Base-by-base conservation (phyloP, 2,888 invertebrate species). In the Netelia virgata region DNA sequence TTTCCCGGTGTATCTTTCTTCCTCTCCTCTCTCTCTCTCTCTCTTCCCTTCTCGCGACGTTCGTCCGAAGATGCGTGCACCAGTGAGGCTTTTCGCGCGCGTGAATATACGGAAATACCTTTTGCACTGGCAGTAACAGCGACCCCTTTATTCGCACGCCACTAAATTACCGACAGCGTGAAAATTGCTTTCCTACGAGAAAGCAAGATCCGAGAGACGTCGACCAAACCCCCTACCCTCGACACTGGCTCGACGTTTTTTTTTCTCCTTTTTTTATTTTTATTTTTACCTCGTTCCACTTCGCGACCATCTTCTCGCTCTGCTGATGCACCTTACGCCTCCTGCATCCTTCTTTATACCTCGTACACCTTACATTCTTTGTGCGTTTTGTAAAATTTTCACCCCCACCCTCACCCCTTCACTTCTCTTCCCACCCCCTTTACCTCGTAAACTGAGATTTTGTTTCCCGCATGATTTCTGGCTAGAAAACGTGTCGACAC, bases 151-250 rank as follows among this genome's bases (percentile, higher is more conserved):
- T 88, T 86, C 87, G 86, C 87, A 78, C 70, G 82, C 83, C 86
- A 86, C 89, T 90, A 89, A 91, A 91, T 91, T 90, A 89, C 88
- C 86, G 87, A 83, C 89, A 83, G 87, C 83, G 87, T 83, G 87
- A 88, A 91, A 91, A 91, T 90, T 89, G 88, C 89, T 88, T 90
- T 89, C 86, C 87, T 86, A 87, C 89, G 86, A 88, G 89, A 91
- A 90, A 90, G 88, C 89, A 89, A 88, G 88, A 81, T 84, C 82
- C 72, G 41, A 55, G 55, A 74, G 61, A 47, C 66, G 55, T 64
- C 28, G 28, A 28, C 64, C 20, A 10, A 20, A 57, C 64, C 43
- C 72, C 59, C 66, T 64, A 20, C 28, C 28, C 28, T 28, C 28
- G 28, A 28, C 28, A 3, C 5, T 28, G 28, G 28, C 28, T 28